A percentile compares a stretch with the other conserved stretches of the same genome.
Conservation (phyloP, 2,888 invertebrate species). For the Cephalotes varians region DNA sequence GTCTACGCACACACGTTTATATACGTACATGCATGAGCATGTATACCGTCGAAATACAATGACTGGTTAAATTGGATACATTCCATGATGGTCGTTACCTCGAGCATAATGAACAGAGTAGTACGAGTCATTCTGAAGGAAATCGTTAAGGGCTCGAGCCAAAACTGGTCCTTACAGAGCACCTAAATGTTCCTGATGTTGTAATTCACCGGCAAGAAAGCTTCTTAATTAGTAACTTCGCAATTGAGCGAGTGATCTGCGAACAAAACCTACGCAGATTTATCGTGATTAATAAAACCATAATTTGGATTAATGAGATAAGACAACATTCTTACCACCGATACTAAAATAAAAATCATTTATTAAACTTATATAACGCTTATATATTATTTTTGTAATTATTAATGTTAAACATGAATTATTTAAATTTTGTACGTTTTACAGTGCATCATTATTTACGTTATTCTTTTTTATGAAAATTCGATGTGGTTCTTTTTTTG, state of each 20-base stretch:
- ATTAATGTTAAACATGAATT: not conserved
- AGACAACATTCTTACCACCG: not conserved
- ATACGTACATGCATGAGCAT: not conserved
- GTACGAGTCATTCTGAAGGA: slow-evolving; percentile 5
- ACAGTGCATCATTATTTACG: not conserved
- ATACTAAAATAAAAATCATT: not conserved
- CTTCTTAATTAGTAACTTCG: slow-evolving; percentile 29
- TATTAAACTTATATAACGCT: not conserved
- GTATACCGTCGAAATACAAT: slow-evolving; percentile 8
- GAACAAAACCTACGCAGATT: not conserved
- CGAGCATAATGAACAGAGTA: slow-evolving; percentile 42
- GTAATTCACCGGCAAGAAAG: slow-evolving; percentile 35
- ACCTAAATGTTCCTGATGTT: slow-evolving; percentile 3
- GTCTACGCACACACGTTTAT: not conserved
- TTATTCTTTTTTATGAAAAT: not conserved
- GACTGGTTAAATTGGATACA: slow-evolving; percentile 48
- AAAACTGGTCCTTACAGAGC: slow-evolving; percentile 24
- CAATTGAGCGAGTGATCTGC: slow-evolving; percentile 1
- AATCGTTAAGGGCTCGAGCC: slow-evolving; percentile 27
- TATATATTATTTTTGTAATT: not conserved
- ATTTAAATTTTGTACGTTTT: not conserved
- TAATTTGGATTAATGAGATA: not conserved
- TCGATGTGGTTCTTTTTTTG: not conserved
- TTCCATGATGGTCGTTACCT: slow-evolving; percentile 46
- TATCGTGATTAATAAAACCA: not conserved